These are phyloP conservation scores for Corbicula japonica DNA, from an alignment of 2,888 invertebrate species.

Conservation along the genomic window DNA sequence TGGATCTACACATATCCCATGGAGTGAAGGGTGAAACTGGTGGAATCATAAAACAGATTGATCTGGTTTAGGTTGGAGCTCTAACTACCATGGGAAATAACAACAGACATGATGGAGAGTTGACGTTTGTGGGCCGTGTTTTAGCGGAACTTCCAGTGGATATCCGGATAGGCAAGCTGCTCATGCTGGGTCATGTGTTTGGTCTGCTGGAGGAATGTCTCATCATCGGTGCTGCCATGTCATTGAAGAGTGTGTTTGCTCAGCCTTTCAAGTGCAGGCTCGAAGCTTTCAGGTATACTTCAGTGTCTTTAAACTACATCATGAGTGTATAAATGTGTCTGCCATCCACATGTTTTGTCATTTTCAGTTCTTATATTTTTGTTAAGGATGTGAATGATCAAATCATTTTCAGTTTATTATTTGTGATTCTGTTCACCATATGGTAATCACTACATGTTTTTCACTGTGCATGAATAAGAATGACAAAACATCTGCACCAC, in stretches of 20 bases:
- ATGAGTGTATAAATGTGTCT: neutral
- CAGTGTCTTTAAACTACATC: neutral
- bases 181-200: constrained; percentile 94
- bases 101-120: constrained; percentile 91
- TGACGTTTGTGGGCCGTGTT: constrained; percentile 94
- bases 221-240: constrained; percentile 95
- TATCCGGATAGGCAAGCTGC: constrained; percentile 93
- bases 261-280: constrained; percentile 91
- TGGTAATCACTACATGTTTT: too few relatives aligned
- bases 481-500: too few relatives aligned
- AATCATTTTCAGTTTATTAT: too few relatives aligned
- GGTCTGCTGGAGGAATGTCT: constrained; percentile 94
- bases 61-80: constrained; percentile 91
- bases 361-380: neutral
- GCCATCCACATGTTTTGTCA: neutral
- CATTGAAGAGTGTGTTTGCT: constrained; percentile 93
- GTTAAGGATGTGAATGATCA: neutral
- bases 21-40: too few relatives aligned
- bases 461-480: too few relatives aligned
- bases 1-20: too few relatives aligned
- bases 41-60: too few relatives aligned
- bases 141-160: constrained; percentile 95
- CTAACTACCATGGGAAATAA: constrained; percentile 89
- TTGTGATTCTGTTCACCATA: too few relatives aligned
- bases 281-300: constrained; percentile 84